Conservation (phyloP, 2,797 vertebrate species). For the Aeoliscus strigatus region DNA sequence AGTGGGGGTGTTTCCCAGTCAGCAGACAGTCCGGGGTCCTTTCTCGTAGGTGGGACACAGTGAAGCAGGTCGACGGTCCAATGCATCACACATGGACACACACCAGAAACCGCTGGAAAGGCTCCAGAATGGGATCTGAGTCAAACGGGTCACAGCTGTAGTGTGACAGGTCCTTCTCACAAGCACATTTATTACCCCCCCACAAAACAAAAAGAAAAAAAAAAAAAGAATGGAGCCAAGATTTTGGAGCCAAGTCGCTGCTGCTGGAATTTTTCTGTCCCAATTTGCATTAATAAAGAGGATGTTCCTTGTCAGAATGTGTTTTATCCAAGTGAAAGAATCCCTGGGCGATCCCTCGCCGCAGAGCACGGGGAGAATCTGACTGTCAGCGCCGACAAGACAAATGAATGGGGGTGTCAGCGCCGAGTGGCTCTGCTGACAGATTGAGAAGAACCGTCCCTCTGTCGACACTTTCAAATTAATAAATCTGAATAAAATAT, state of each 20-base stretch:
- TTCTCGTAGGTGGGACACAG: no score
- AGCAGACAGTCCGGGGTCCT: no score
- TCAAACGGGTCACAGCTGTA: no score
- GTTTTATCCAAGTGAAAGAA: constrained; percentile 97
- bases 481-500: constrained; percentile 99
- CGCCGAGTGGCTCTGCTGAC: constrained; percentile 92
- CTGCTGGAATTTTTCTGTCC: constrained; percentile 85
- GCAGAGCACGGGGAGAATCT: constrained; percentile 95
- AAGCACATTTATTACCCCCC: no score
- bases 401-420: constrained; percentile 97
- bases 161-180: no score
- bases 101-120: no score
- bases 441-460: constrained; percentile 99
- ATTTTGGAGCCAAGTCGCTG: constrained; percentile 84
- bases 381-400: constrained; percentile 99
- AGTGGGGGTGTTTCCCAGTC: no score
- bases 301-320: constrained; percentile 98
- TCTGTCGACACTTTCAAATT: constrained; percentile 99
- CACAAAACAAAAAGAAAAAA: no score
- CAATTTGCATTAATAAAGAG: constrained; percentile 99
- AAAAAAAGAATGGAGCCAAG: no score
- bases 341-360: constrained; percentile 93
- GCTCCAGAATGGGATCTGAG: no score
- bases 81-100: no score
- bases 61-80: no score